phyloP scores from a whole-genome alignment of 2,113 vertebrate genomes.

The Pomatorhinus ruficollis region DNA sequence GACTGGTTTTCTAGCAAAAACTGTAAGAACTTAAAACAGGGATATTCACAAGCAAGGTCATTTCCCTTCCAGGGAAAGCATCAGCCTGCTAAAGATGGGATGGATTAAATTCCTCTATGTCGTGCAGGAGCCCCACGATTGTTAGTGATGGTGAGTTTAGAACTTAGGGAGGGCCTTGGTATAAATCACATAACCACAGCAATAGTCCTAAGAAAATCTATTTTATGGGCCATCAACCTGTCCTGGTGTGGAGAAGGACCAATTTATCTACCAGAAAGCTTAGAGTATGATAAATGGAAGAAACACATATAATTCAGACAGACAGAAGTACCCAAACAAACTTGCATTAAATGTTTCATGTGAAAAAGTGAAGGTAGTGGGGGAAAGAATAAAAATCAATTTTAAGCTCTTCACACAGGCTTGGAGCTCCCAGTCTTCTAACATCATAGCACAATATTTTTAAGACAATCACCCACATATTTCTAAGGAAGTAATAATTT shows the following conservation, averaged over 20 bases:
- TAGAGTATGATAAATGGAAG: neutral
- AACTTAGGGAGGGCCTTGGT: neutral
- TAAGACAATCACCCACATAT: neutral
- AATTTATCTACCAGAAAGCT: conserved; percentile 13
- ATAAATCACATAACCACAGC: neutral
- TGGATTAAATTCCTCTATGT: neutral
- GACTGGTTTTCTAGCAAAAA: neutral
- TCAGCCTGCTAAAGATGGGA: neutral
- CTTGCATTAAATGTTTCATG: neutral
- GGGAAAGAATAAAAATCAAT: neutral
- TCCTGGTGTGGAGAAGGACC: neutral
- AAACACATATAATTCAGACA: neutral
- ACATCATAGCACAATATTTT: neutral
- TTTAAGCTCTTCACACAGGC: neutral
- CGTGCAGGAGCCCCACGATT: neutral
- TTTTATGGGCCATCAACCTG: conserved; percentile 35
- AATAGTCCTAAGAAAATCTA: conserved; percentile 2
- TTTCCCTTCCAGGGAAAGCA: neutral
- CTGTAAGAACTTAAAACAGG: neutral
- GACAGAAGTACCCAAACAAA: neutral
- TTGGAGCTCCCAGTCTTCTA: neutral
- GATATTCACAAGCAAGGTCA: neutral
- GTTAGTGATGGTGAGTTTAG: neutral
- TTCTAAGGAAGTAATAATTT: neutral
- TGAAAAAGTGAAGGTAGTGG: neutral